Base-by-base conservation (phyloP, 2,888 invertebrate genomes). In the Buathra laborator region DNA sequence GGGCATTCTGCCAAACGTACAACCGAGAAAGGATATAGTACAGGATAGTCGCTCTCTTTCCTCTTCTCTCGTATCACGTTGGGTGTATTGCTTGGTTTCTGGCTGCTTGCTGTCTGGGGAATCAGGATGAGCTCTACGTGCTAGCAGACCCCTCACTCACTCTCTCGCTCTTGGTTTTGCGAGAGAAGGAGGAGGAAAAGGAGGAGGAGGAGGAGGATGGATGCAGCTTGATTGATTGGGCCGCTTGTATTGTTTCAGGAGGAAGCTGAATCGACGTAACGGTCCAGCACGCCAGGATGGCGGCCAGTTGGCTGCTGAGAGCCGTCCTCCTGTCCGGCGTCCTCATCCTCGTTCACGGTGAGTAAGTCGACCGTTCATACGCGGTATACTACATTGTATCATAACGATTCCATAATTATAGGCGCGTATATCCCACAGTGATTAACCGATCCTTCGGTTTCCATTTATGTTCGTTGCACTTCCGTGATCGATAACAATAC, bases 241-340 rank as follows among this genome's bases (percentile, higher is more conserved):
- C 88, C 90, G 92, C 89, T 92, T 91, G 90, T 92, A 91, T 93
- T 92, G 94, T 94, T 93, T 91, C 93, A 94, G 94, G 94, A 94
- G 93, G 91, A 93, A 91, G 93, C 93, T 91, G 93, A 92, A 93
- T 94, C 94, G 92, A 94, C 94, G 94, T 94, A 94, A 93, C 94
- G 93, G 90, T 92, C 92, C 92, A 91, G 84, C 84, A 80, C 84
- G 85, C 86, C 92, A 91, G 90, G 93, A 93, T 91, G 91, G 93
- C 93, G 93, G 93, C 92, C 92, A 90, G 92, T 91, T 92, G 91
- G 92, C 92, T 91, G 91, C 89, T 93, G 89, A 92, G 91, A 90
- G 90, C 92, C 90, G 90, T 90, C 89, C 90, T 93, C 89, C 93
- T 94, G 89, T 91, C 92, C 92, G 91, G 92, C 91, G 88, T 91